Evolutionary conservation across 2,797 vertebrate species (phyloP).

Genomic region (Potorous gilbertii): DNA sequence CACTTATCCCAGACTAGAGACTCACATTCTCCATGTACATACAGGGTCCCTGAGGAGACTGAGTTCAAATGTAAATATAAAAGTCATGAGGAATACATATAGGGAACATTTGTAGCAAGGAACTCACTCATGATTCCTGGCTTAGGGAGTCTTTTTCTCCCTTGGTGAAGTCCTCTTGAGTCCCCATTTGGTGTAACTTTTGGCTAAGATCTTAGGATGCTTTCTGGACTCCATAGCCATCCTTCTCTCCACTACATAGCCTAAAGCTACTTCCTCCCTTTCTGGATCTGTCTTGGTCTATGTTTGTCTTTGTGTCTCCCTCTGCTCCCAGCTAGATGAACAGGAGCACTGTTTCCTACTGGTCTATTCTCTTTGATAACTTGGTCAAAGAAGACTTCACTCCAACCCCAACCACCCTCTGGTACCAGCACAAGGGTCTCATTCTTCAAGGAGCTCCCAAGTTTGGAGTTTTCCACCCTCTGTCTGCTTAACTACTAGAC

Average conservation of each 20-base stretch:
- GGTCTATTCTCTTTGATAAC: background rate
- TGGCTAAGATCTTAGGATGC: background rate
- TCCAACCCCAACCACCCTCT: background rate
- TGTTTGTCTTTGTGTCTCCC: too few relatives aligned
- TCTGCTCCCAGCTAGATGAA: background rate
- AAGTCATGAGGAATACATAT: background rate
- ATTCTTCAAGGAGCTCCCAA: background rate
- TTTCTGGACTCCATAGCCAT: background rate
- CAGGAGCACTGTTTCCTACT: background rate
- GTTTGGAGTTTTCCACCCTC: too few relatives aligned
- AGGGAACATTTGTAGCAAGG: background rate
- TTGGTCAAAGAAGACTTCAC: background rate
- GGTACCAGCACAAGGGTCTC: background rate
- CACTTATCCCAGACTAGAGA: background rate
- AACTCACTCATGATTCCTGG: background rate
- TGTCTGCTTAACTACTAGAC: background rate
- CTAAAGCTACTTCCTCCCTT: too few relatives aligned
- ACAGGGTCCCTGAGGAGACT: background rate
- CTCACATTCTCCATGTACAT: background rate
- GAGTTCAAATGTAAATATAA: background rate
- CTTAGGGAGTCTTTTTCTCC: background rate
- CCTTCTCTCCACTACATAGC: background rate
- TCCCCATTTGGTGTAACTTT: background rate
- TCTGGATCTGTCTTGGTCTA: too few relatives aligned
- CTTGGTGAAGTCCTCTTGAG: background rate